A percentile compares a stretch with the other conserved stretches of the same genome.
Conservation (phyloP, 2,113 vertebrate species). For the Pteruthius melanotis region DNA sequence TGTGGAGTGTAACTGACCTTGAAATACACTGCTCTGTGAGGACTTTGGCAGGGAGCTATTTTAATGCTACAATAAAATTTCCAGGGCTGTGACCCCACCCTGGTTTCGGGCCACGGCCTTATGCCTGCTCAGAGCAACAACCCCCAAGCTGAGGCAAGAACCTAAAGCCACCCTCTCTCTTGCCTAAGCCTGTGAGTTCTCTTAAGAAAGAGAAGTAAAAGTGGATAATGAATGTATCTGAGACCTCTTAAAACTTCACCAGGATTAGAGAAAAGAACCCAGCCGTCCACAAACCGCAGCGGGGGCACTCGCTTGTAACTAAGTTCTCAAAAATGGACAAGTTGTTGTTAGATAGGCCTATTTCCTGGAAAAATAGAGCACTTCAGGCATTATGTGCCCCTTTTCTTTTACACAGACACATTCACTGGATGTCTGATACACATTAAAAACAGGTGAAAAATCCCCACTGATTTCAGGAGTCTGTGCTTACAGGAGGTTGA, state of each 20-base stretch:
- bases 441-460: background rate
- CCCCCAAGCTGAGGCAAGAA: background rate
- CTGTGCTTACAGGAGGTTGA: background rate
- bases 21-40: background rate
- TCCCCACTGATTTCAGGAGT: background rate
- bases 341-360: background rate
- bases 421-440: background rate
- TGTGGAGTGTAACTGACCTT: background rate
- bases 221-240: background rate
- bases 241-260: background rate
- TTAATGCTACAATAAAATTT: background rate
- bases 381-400: background rate
- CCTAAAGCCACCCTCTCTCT: background rate
- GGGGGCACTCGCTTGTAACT: background rate
- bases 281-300: background rate
- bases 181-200: background rate
- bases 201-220: background rate
- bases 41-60: background rate
- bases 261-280: background rate
- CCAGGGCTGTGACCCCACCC: background rate
- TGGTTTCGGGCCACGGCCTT: background rate
- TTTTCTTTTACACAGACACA: background rate
- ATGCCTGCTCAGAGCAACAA: background rate
- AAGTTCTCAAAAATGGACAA: background rate
- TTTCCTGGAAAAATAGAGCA: background rate